These are phyloP conservation scores for Loxodonta africana DNA, from an alignment of 2,113 vertebrate genomes.

Conservation along the genomic window DNA sequence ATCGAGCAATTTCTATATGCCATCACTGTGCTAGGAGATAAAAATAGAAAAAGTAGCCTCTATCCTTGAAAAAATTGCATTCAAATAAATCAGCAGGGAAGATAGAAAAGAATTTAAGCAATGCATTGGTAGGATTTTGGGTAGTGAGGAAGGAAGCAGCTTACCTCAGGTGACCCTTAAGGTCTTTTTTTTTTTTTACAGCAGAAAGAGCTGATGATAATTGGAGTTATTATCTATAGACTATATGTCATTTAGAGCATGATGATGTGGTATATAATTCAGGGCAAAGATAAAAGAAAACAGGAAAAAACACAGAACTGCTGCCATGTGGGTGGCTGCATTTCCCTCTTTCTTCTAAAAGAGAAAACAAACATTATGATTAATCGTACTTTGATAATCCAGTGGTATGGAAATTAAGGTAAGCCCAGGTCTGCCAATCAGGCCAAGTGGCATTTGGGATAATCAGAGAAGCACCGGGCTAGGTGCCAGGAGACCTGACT, in stretches of 20 bases:
- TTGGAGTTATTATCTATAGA: not conserved
- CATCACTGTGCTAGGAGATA: not conserved
- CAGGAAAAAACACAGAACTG: not conserved
- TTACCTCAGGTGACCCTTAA: not conserved
- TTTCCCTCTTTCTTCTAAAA: not conserved
- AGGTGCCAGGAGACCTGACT: not conserved
- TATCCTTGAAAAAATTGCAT: constrained; percentile 6
- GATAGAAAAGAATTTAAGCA: not conserved
- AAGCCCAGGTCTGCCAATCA: not conserved
- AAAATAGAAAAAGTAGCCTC: not conserved
- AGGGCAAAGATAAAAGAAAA: not conserved
- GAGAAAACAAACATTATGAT: not conserved
- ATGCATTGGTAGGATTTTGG: not conserved
- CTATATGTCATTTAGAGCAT: not conserved
- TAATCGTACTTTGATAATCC: not conserved
- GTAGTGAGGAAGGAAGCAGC: not conserved
- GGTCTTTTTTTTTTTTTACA: not conserved
- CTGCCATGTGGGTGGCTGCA: not conserved
- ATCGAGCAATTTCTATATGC: not conserved
- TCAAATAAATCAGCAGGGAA: not conserved
- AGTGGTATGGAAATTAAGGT: not conserved
- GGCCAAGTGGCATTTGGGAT: not conserved
- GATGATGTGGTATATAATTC: not conserved
- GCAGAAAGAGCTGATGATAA: not conserved
- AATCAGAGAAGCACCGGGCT: not conserved